Evolutionary conservation across 2,113 vertebrate species (phyloP).

Genomic region (Parotia lawesii): DNA sequence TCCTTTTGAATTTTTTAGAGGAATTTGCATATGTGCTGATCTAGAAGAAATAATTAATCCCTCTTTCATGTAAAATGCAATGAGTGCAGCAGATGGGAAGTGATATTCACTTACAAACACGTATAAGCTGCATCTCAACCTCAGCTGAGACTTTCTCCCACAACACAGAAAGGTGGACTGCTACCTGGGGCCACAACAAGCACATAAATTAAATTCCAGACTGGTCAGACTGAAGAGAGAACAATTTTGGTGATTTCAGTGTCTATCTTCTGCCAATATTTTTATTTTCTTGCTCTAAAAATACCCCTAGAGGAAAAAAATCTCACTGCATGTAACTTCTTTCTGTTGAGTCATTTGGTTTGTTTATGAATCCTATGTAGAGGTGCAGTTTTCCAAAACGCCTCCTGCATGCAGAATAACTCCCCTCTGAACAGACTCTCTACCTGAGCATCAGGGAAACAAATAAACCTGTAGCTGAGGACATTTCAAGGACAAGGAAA

Average conservation of each 20-base stretch:
- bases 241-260: background rate
- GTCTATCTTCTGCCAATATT: background rate
- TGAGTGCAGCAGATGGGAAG: background rate
- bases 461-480: background rate
- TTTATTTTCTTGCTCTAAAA: constrained; percentile 34
- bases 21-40: background rate
- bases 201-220: background rate
- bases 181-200: background rate
- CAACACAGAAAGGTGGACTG: background rate
- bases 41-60: constrained; percentile 15
- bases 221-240: background rate
- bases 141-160: background rate
- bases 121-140: background rate
- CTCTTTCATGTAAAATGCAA: background rate
- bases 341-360: constrained; percentile 38
- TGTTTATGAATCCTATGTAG: constrained; percentile 5
- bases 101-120: background rate
- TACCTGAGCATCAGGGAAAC: constrained; percentile 30
- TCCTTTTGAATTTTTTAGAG: background rate
- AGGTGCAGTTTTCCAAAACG: constrained; percentile 23
- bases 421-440: background rate
- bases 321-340: background rate
- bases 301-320: background rate
- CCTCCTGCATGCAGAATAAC: constrained; percentile 3
- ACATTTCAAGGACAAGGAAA: constrained; percentile 43